Percentiles rank a stretch among this genome's conserved stretches.
Conservation (phyloP, 2,797 vertebrate species). For the Todus mexicanus region DNA sequence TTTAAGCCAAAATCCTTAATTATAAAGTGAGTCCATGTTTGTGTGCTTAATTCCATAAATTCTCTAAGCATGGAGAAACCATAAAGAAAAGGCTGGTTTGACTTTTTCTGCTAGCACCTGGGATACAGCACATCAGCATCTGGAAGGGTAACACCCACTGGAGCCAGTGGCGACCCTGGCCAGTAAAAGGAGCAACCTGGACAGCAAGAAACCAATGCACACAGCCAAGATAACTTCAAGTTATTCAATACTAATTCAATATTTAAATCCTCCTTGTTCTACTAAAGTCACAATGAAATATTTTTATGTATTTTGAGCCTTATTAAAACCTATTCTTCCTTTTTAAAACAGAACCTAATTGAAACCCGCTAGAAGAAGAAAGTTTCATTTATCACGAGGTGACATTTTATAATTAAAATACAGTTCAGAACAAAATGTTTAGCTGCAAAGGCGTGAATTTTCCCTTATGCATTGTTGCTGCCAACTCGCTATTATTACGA, state of each 20-base stretch:
- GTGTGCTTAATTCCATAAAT: background rate
- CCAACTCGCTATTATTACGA: background rate
- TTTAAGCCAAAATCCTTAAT: background rate
- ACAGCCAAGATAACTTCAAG: background rate
- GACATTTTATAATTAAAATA: slow-evolving; percentile 47
- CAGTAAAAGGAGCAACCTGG: background rate
- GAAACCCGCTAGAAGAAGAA: background rate
- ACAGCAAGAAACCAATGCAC: background rate
- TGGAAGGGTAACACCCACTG: background rate
- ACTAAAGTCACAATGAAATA: background rate
- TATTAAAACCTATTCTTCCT: slow-evolving; percentile 28
- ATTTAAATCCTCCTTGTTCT: background rate
- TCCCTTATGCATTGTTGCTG: background rate
- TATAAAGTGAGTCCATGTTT: background rate
- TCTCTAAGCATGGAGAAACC: background rate
- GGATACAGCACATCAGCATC: background rate
- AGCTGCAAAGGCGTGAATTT: slow-evolving; percentile 7
- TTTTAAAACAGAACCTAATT: slow-evolving; percentile 26
- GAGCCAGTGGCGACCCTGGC: background rate
- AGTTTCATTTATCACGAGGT: slow-evolving; percentile 20
- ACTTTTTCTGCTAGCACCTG: background rate
- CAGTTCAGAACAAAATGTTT: slow-evolving; percentile 37
- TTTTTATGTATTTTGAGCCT: slow-evolving; percentile 4
- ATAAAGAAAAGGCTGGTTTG: background rate
- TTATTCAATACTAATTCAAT: background rate